Percentiles rank a stretch among this genome's conserved stretches.
Evolutionary conservation across 37 sponge, comb jelly and placozoan species (phyloP).

Genomic region (Eunapius fragilis): DNA sequence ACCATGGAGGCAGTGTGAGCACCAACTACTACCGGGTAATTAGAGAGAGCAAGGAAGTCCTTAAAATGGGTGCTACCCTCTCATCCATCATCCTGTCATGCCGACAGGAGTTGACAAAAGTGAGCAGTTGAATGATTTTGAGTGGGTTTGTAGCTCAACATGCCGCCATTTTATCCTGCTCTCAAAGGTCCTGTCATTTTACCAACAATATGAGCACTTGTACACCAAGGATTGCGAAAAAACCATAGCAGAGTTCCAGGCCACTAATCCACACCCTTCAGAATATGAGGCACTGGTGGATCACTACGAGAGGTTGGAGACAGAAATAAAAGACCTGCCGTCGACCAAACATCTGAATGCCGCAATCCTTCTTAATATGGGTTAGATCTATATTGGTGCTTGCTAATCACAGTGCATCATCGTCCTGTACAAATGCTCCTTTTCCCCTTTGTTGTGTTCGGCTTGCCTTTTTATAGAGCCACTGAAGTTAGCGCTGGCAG

Average conservation of each 20-base stretch:
- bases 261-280: slow-evolving; percentile 58
- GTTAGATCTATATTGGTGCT: no score
- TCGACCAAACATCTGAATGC: slow-evolving; percentile 27
- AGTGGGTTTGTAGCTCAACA: no score
- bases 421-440: no score
- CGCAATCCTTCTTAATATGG: slow-evolving; percentile 45
- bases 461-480: slow-evolving; percentile 34
- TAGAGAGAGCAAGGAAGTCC: slow-evolving; percentile 85
- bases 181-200: slow-evolving; percentile 53
- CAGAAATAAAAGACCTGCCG: slow-evolving; percentile 64
- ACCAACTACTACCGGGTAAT: slow-evolving; percentile 56
- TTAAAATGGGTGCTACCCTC: slow-evolving; percentile 65
- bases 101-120: slow-evolving; percentile 62
- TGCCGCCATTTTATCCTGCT: not conserved
- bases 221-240: slow-evolving; percentile 48
- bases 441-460: not conserved
- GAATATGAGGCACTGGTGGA: slow-evolving; percentile 86
- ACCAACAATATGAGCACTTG: slow-evolving; percentile 61
- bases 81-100: slow-evolving; percentile 73
- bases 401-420: no score
- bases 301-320: slow-evolving; percentile 69
- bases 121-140: not conserved
- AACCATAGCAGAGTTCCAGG: slow-evolving; percentile 71
- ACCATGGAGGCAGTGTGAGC: not conserved
- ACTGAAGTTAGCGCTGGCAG: slow-evolving; percentile 86